These are phyloP conservation scores for Natrix natrix DNA, from an alignment of 2,797 vertebrate genomes.

Conservation along the genomic window DNA sequence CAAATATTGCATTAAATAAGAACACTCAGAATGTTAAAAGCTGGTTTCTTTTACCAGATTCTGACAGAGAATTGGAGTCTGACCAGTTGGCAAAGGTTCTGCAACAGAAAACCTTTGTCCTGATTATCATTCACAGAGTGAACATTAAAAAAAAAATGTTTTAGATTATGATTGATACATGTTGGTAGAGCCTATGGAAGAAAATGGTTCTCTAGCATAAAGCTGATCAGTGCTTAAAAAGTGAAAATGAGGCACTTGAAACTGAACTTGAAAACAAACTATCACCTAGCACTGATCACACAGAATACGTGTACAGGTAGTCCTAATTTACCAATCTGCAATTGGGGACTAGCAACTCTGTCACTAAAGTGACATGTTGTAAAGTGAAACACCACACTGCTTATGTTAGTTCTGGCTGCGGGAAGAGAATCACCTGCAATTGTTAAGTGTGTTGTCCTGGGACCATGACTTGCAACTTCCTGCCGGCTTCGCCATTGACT, in stretches of 20 bases:
- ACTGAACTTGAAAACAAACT: neutral
- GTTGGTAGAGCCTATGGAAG: neutral
- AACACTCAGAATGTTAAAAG: neutral
- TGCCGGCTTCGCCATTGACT: neutral
- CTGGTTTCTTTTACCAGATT: neutral
- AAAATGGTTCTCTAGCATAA: neutral
- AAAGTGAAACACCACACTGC: neutral
- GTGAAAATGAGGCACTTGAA: neutral
- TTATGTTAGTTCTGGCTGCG: neutral
- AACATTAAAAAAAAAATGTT: neutral
- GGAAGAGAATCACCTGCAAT: neutral
- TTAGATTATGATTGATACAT: neutral
- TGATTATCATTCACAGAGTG: neutral
- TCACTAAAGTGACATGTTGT: neutral
- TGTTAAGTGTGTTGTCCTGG: neutral
- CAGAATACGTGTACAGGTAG: neutral
- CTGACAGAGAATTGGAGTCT: neutral
- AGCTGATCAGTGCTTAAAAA: neutral
- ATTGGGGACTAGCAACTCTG: neutral
- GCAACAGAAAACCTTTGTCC: neutral
- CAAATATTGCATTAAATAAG: neutral
- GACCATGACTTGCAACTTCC: neutral
- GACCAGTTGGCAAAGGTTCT: neutral
- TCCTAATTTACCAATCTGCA: neutral
- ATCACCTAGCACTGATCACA: neutral